A percentile compares a stretch with the other conserved stretches of the same genome.
Evolutionary conservation across 2,888 invertebrate species (phyloP).

Genomic region (Drosophila kuntzei): DNA sequence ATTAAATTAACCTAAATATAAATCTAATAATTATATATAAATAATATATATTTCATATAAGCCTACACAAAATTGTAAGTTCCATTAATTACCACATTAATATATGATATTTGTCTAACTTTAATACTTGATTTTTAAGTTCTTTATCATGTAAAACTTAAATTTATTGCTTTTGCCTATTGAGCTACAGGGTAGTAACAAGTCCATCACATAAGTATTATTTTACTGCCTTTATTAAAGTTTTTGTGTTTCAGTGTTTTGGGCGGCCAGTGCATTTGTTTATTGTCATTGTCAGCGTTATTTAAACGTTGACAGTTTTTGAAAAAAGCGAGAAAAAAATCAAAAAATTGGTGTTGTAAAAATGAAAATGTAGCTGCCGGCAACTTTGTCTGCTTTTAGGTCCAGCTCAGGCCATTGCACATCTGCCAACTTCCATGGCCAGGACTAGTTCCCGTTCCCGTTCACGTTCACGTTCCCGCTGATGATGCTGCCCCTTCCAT

Average conservation of each 20-base stretch:
- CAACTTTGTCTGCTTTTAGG: conserved; percentile 48
- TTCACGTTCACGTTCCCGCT: background rate
- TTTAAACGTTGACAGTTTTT: conserved; percentile 78
- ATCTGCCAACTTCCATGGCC: conserved; percentile 24
- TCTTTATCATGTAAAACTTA: background rate
- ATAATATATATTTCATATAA: too few relatives aligned
- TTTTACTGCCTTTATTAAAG: conserved; percentile 39
- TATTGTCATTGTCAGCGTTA: conserved; percentile 79
- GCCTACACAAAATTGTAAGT: too few relatives aligned
- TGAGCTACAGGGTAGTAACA: conserved; percentile 12
- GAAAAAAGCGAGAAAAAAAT: conserved; percentile 10
- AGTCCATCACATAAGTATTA: background rate
- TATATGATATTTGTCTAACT: background rate
- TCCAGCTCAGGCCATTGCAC: conserved; percentile 38
- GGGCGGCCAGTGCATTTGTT: conserved; percentile 67
- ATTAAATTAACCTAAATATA: too few relatives aligned
- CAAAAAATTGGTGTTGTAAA: conserved; percentile 21
- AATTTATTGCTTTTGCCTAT: background rate
- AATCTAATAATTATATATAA: too few relatives aligned
- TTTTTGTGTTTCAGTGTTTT: conserved; percentile 52
- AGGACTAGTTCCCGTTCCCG: conserved; percentile 11
- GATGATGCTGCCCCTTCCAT: background rate
- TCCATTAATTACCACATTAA: background rate
- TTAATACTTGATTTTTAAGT: background rate
- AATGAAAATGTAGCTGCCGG: conserved; percentile 47